Evolutionary conservation across 2,888 invertebrate genomes (phyloP).

Genomic region (Chymomyza caudatula): DNA sequence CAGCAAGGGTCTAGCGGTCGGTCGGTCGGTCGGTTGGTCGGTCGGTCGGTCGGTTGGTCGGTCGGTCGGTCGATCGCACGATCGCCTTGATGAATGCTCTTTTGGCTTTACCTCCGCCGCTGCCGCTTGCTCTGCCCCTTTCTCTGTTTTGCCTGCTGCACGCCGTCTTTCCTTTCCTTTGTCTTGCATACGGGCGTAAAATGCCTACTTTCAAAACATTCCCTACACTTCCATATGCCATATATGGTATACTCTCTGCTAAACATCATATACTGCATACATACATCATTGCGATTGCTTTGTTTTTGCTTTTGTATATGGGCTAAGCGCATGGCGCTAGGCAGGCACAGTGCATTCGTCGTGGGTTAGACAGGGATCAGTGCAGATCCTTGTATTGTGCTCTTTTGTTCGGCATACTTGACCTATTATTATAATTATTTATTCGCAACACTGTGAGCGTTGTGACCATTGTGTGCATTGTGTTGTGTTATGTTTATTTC

Average conservation of each 20-base stretch:
- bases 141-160: conserved; percentile 20
- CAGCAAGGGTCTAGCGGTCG: conserved; percentile 27
- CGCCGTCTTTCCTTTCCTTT: not conserved
- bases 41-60: not conserved
- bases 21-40: not conserved
- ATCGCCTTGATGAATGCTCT: conserved; percentile 23
- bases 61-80: not conserved
- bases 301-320: conserved; percentile 22
- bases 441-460: conserved; percentile 65
- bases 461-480: conserved; percentile 50
- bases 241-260: not conserved
- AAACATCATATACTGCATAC: not conserved
- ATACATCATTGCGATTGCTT: conserved; percentile 7
- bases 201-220: not conserved
- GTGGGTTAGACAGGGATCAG: conserved; percentile 42
- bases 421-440: conserved; percentile 69
- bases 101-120: conserved; percentile 50
- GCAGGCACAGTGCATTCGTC: conserved; percentile 11
- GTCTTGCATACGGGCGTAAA: conserved; percentile 5
- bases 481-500: conserved; percentile 46
- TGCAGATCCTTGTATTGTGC: conserved; percentile 39
- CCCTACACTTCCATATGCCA: not conserved
- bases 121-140: conserved; percentile 19
- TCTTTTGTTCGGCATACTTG: conserved; percentile 55
- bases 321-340: conserved; percentile 63